Conservation (phyloP, 1,140 invertebrate genomes). For the Colletes latitarsis region DNA sequence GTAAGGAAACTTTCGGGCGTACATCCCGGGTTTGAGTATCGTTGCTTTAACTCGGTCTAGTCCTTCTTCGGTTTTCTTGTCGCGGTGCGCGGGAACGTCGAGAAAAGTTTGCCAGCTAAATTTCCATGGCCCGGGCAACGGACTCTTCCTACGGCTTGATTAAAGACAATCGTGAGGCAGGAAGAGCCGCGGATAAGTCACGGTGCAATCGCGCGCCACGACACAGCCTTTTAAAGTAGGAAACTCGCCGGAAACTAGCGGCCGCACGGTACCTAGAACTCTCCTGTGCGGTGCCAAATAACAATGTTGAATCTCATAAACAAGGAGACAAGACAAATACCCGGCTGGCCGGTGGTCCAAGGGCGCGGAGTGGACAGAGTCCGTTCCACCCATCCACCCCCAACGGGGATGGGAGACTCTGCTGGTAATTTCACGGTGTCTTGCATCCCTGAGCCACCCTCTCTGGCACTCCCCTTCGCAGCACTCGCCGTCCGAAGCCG, state of each 20-base stretch:
- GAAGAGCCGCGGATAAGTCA: constrained; percentile 66
- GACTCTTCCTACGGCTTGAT: constrained; percentile 45
- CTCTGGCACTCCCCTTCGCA: constrained; percentile 41
- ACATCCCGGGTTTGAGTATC: background rate
- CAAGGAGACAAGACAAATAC: constrained; percentile 83
- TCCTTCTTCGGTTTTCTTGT: background rate
- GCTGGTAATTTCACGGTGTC: constrained; percentile 82
- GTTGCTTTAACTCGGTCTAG: background rate
- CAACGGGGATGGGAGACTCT: constrained; percentile 79
- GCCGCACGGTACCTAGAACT: constrained; percentile 72
- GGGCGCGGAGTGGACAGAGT: constrained; percentile 80
- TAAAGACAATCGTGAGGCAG: constrained; percentile 57
- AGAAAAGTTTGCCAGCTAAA: background rate
- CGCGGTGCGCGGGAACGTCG: no score
- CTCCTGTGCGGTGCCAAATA: constrained; percentile 81
- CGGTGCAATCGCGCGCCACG: constrained; percentile 63
- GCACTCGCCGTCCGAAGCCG: constrained; percentile 40
- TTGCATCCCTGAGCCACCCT: constrained; percentile 80
- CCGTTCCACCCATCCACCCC: constrained; percentile 76
- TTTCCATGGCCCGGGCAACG: background rate
- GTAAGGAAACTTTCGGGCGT: no score
- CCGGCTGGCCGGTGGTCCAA: constrained; percentile 74
- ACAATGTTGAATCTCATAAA: constrained; percentile 83
- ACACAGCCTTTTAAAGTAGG: constrained; percentile 79
- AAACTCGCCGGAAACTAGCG: constrained; percentile 78